Conservation (phyloP, 2,797 vertebrate genomes). For the Enteromius treurensis region DNA sequence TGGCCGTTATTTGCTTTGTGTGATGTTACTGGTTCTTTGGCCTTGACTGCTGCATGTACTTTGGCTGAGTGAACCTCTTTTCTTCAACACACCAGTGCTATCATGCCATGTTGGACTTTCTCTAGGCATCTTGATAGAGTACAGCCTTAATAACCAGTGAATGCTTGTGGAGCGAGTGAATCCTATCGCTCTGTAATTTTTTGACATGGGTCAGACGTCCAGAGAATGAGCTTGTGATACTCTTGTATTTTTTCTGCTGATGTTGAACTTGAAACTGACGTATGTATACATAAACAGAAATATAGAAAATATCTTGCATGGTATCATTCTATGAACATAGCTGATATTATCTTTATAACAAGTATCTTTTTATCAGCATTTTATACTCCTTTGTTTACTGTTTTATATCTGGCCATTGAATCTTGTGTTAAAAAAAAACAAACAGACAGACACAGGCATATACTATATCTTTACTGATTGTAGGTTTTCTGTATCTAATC, state of each 20-base stretch:
- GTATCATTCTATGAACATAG: conserved; percentile 72
- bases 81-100: conserved; percentile 45
- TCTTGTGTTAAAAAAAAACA: conserved; percentile 65
- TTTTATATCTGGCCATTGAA: conserved; percentile 75
- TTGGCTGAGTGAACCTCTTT: conserved; percentile 53
- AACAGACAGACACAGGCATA: conserved; percentile 2
- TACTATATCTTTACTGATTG: conserved; percentile 62
- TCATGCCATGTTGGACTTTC: conserved; percentile 58
- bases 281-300: conserved; percentile 54
- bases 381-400: conserved; percentile 77
- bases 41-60: conserved; percentile 68
- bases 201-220: conserved; percentile 60
- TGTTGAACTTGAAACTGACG: conserved; percentile 72
- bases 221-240: conserved; percentile 76
- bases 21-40: conserved; percentile 45
- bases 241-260: conserved; percentile 79
- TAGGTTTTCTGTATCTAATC: conserved; percentile 68
- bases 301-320: conserved; percentile 71
- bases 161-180: conserved; percentile 54
- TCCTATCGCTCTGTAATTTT: conserved; percentile 59
- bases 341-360: conserved; percentile 78
- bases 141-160: conserved; percentile 58
- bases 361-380: conserved; percentile 80
- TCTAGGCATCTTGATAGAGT: conserved; percentile 53
- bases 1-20: conserved; percentile 29